phyloP scores from a whole-genome alignment of 2,888 invertebrate species.

The Cancer borealis region DNA sequence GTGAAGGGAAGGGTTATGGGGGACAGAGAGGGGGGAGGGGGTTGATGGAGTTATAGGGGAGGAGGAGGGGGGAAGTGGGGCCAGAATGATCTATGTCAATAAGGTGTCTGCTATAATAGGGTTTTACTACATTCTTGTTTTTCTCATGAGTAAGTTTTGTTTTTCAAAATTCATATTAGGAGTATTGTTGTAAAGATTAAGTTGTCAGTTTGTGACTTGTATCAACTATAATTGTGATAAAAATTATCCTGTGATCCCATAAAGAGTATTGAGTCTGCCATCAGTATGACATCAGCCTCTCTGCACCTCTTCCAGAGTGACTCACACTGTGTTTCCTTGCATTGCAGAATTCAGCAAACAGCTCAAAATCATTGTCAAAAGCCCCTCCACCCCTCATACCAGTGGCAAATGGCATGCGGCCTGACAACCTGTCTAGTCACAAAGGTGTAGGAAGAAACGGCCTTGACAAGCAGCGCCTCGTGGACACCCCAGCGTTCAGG shows the following conservation, averaged over 20 bases:
- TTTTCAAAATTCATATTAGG: neutral
- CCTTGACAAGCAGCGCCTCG: conserved; percentile 76
- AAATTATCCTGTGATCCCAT: neutral
- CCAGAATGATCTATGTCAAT: neutral
- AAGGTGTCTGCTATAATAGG: neutral
- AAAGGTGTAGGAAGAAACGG: conserved; percentile 75
- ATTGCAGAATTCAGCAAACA: conserved; percentile 68
- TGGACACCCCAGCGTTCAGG: conserved; percentile 76
- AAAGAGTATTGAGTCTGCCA: neutral
- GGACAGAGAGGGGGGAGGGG: too few relatives aligned
- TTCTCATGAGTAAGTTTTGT: neutral
- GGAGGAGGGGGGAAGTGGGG: neutral
- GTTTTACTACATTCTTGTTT: too few relatives aligned
- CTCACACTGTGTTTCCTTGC: neutral
- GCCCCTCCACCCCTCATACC: conserved; percentile 77
- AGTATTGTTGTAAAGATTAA: neutral
- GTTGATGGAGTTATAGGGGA: neutral
- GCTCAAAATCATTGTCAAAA: conserved; percentile 73
- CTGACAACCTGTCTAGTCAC: conserved; percentile 76
- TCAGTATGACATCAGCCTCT: neutral
- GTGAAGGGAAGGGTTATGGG: too few relatives aligned
- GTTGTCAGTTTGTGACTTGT: neutral
- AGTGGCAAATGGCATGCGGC: conserved; percentile 73
- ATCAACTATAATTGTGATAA: neutral
- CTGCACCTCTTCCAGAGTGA: neutral